phyloP scores from a whole-genome alignment of 2,888 invertebrate genomes.

The Sesia bembeciformis region DNA sequence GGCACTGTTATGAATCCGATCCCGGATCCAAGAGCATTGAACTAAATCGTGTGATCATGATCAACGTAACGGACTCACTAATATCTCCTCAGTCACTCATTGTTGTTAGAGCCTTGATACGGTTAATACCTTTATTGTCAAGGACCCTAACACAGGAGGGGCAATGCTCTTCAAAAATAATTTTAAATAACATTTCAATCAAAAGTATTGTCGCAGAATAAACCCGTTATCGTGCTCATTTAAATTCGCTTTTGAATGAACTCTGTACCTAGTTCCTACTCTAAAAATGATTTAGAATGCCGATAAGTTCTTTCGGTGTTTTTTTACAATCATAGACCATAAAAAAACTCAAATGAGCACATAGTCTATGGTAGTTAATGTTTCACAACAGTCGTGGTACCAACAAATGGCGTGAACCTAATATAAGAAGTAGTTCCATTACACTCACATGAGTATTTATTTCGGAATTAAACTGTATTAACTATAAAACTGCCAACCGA shows the following conservation, averaged over 20 bases:
- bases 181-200: neutral
- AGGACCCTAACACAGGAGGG: constrained; percentile 21
- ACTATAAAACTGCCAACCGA: too few species aligned
- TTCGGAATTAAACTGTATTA: too few species aligned
- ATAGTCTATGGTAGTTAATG: neutral
- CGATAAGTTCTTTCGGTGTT: neutral
- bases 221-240: too few species aligned
- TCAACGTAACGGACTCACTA: constrained; percentile 35
- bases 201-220: neutral
- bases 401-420: neutral
- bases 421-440: too few species aligned
- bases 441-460: too few species aligned
- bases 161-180: neutral
- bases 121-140: constrained; percentile 5
- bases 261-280: too few species aligned
- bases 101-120: constrained; percentile 12
- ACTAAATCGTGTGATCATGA: constrained; percentile 34
- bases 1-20: constrained; percentile 26
- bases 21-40: constrained; percentile 43
- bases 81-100: constrained; percentile 17
- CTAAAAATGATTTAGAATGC: neutral
- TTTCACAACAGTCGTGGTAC: neutral
- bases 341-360: neutral
- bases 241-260: too few species aligned
- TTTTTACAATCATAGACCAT: neutral